Conservation (phyloP, 2,797 vertebrate genomes). For the Paramormyrops hopkinsi region DNA sequence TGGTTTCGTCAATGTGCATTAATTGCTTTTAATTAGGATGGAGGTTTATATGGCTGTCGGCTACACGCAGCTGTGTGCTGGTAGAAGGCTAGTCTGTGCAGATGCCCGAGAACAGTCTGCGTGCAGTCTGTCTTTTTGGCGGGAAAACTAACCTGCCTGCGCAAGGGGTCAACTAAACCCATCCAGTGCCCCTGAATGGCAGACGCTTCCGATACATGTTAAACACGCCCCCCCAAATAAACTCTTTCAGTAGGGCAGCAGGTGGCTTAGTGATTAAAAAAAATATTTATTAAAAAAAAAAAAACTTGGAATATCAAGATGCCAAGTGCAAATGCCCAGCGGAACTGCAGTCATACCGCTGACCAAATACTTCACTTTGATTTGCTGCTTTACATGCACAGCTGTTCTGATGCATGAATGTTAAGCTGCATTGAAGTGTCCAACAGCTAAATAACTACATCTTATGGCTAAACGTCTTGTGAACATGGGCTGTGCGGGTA, state of each 20-base stretch:
- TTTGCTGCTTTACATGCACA: neutral
- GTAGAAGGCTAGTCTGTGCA: neutral
- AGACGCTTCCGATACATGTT: neutral
- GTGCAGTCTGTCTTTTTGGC: neutral
- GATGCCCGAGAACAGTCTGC: neutral
- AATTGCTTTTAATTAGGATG: slow-evolving; percentile 58
- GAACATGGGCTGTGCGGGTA: neutral
- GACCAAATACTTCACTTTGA: neutral
- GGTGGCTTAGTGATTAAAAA: neutral
- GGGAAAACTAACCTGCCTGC: neutral
- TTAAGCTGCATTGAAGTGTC: neutral
- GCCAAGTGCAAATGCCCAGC: neutral
- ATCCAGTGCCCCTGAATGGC: neutral
- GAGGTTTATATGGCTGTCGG: slow-evolving; percentile 47
- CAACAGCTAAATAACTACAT: neutral
- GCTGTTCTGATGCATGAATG: neutral
- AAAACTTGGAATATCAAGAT: neutral
- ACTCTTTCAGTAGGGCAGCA: neutral
- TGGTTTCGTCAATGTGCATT: slow-evolving; percentile 51
- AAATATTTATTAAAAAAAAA: neutral
- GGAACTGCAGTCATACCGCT: neutral
- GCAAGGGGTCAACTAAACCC: neutral
- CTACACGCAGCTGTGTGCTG: neutral
- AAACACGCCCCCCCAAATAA: neutral
- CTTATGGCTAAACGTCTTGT: neutral